Conservation (phyloP, 1,140 invertebrate species). For the Leptinotarsa lineolata region DNA sequence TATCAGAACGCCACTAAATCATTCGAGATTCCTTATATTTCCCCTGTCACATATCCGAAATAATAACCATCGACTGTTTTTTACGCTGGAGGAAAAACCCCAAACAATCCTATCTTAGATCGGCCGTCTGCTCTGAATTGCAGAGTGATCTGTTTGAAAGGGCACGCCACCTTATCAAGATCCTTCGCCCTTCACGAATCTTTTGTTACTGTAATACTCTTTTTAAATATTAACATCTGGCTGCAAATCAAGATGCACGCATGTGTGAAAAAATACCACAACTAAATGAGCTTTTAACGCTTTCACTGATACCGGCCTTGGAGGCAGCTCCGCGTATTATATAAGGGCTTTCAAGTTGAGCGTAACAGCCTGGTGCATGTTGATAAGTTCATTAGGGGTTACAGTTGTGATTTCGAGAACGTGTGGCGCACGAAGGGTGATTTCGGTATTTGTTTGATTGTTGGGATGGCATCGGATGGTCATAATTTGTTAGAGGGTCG, state of each 20-base stretch:
- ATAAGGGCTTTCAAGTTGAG: not conserved
- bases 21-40: no score
- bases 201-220: conserved; percentile 27
- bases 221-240: conserved; percentile 30
- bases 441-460: not conserved
- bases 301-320: not conserved
- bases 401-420: not conserved
- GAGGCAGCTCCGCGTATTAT: not conserved
- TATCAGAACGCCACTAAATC: no score
- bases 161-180: conserved; percentile 19
- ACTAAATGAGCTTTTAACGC: conserved; percentile 6
- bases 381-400: conserved; percentile 17
- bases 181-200: conserved; percentile 22
- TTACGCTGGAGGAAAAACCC: not conserved
- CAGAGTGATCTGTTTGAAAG: conserved; percentile 15
- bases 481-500: not conserved
- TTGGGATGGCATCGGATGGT: not conserved
- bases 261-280: conserved; percentile 30
- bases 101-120: conserved; percentile 22
- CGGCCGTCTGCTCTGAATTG: conserved; percentile 18
- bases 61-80: conserved; percentile 11
- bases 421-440: not conserved
- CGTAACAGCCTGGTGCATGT: not conserved
- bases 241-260: conserved; percentile 27
- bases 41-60: not conserved